Evolutionary conservation across 2,888 invertebrate species (phyloP).

Genomic region (Platycheirus albimanus): DNA sequence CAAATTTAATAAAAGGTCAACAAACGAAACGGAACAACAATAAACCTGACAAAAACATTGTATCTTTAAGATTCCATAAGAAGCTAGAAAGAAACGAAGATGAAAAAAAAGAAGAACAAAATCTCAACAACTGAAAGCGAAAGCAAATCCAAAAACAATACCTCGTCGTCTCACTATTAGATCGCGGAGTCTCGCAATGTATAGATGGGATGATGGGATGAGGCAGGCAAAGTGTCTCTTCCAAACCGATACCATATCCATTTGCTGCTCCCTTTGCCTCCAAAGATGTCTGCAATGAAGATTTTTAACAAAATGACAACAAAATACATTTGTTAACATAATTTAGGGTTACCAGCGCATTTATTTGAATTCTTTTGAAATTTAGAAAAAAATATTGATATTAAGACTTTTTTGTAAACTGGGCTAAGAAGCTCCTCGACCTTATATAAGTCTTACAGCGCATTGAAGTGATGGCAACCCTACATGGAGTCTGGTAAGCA

Average conservation of each 20-base stretch:
- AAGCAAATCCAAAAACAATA: slow-evolving; percentile 35
- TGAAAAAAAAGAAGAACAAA: slow-evolving; percentile 22
- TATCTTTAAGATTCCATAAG: slow-evolving; percentile 23
- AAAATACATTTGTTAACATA: neutral
- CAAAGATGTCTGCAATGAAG: neutral
- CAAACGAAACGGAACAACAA: slow-evolving; percentile 62
- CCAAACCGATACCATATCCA: neutral
- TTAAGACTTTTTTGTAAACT: too few relatives aligned
- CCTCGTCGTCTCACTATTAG: neutral
- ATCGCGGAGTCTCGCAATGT: neutral
- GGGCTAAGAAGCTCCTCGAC: too few relatives aligned
- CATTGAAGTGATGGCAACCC: neutral
- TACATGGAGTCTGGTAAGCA: slow-evolving; percentile 19
- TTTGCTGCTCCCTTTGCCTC: slow-evolving; percentile 26
- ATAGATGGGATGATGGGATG: neutral
- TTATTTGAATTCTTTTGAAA: neutral
- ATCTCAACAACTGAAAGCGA: slow-evolving; percentile 56
- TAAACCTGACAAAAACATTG: slow-evolving; percentile 47
- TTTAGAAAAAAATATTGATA: too few relatives aligned
- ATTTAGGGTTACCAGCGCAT: neutral
- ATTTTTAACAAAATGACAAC: neutral
- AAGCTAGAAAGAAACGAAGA: slow-evolving; percentile 5
- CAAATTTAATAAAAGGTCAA: slow-evolving; percentile 55
- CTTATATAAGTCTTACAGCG: too few relatives aligned
- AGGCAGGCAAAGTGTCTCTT: slow-evolving; percentile 20